phyloP scores from a whole-genome alignment of 2,888 invertebrate genomes.

The Napeogenes sylphis region DNA sequence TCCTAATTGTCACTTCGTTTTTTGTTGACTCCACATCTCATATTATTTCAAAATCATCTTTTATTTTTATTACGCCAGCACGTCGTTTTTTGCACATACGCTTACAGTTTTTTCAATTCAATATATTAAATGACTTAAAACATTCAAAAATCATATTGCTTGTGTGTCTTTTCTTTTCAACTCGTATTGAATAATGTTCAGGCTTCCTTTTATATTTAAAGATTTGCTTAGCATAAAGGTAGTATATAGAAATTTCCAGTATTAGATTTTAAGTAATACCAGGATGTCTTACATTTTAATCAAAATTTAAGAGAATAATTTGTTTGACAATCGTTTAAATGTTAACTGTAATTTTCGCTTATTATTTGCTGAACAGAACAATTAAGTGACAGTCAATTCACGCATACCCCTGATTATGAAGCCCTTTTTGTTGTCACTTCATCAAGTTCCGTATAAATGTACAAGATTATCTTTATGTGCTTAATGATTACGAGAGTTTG shows the following conservation, averaged over 20 bases:
- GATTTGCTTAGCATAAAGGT: too few species aligned
- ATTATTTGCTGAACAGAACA: conserved; percentile 15
- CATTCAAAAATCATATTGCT: too few species aligned
- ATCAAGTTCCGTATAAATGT: conserved; percentile 13
- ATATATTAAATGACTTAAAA: too few species aligned
- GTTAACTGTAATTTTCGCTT: conserved; percentile 16
- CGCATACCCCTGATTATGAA: not conserved
- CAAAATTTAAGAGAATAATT: not conserved
- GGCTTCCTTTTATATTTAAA: too few species aligned
- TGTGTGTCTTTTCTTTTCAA: too few species aligned
- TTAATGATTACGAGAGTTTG: not conserved
- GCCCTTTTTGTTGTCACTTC: conserved; percentile 23
- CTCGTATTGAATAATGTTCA: too few species aligned
- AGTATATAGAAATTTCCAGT: too few species aligned
- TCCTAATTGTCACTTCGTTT: conserved; percentile 12
- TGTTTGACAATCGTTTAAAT: conserved; percentile 5
- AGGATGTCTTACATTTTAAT: not conserved
- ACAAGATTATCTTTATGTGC: conserved; percentile 24
- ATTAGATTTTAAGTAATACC: too few species aligned
- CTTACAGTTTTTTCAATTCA: too few species aligned
- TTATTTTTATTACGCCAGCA: too few species aligned
- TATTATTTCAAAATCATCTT: too few species aligned
- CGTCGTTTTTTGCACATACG: too few species aligned
- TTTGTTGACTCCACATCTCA: not conserved
- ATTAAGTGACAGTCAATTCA: conserved; percentile 19